These are phyloP conservation scores for Sorex maritimensis DNA, from an alignment of 2,797 vertebrate genomes.

Conservation along the genomic window DNA sequence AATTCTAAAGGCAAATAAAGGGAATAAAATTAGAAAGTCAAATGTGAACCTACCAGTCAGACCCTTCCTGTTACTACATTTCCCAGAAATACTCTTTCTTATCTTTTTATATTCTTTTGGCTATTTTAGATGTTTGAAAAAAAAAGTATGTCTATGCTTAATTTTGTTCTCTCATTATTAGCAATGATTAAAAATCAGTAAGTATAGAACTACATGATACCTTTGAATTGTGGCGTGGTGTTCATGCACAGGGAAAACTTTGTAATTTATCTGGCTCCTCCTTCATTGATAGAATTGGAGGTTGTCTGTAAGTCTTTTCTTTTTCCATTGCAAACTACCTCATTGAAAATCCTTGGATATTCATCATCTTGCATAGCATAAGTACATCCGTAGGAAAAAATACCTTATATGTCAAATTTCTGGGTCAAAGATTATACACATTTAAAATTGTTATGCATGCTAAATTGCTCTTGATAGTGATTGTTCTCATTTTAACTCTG, in stretches of 20 bases:
- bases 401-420: not conserved
- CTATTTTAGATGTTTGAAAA: slow-evolving; percentile 47
- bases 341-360: slow-evolving; percentile 17
- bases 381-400: slow-evolving; percentile 43
- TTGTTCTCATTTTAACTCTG: not conserved
- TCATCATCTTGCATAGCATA: not conserved
- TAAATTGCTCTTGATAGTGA: not conserved
- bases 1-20: slow-evolving; percentile 33
- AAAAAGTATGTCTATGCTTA: not conserved
- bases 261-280: not conserved
- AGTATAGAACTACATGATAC: not conserved
- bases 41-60: not conserved
- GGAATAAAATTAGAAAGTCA: not conserved
- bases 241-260: slow-evolving; percentile 1
- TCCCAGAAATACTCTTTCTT: not conserved
- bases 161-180: slow-evolving; percentile 30
- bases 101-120: not conserved
- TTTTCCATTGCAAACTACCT: not conserved
- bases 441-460: slow-evolving; percentile 16
- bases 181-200: slow-evolving; percentile 12
- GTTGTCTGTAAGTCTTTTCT: not conserved
- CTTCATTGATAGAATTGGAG: slow-evolving; percentile 3
- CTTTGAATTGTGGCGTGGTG: not conserved
- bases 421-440: not conserved
- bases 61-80: not conserved